Base-by-base conservation (phyloP, 2,113 vertebrate species). In the Zosterops lateralis region DNA sequence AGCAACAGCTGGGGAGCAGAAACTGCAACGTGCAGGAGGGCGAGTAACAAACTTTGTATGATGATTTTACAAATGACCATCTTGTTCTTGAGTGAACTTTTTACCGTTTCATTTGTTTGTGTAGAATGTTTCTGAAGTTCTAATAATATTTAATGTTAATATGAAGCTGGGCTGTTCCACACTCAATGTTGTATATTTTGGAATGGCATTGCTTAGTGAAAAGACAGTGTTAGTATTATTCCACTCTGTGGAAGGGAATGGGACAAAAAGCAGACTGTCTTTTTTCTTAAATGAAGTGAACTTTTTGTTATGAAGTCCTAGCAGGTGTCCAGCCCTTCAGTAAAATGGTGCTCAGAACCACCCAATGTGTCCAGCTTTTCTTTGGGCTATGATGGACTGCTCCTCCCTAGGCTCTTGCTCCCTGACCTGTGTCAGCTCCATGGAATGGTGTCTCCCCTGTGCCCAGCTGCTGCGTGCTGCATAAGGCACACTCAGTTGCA, bases 261-360 rank as follows among this genome's bases (percentile, higher is more conserved):
- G 90, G 88, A 90, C 75, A 90, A 91, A 94, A 95, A 82, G 0
- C 64, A 84, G 79, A 53, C 84, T 95, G 87, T 94, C 92, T 92
- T 87, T 92, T 97, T 93, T 88, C 89, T 87, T 87, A 76, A 74
- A 89, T 93, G 79, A 96, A 95, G 81, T 97, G 93, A 95, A 89
- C 85, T 67, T 94, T 92, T 89, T 94, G 91, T 95, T 96, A 95
- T 60, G 21, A 94, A 96, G 73, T 95, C 88, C 86, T 94, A 96
- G 94, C 90, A 92, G 93, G 71, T 66, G 89, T 87, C 94, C 97
- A 92, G 84, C 95, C 91, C 89, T 90, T 95, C 92, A 97, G 88
- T 97, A 96, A 97, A 97, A 95, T 96, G 96, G 97, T 97, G 97
- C 97, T 97, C 93, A 91, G 87, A 97, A 96, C 81, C n/a, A 19